Evolutionary conservation across 2,888 invertebrate genomes (phyloP).

Genomic region (Xestia ashworthii): DNA sequence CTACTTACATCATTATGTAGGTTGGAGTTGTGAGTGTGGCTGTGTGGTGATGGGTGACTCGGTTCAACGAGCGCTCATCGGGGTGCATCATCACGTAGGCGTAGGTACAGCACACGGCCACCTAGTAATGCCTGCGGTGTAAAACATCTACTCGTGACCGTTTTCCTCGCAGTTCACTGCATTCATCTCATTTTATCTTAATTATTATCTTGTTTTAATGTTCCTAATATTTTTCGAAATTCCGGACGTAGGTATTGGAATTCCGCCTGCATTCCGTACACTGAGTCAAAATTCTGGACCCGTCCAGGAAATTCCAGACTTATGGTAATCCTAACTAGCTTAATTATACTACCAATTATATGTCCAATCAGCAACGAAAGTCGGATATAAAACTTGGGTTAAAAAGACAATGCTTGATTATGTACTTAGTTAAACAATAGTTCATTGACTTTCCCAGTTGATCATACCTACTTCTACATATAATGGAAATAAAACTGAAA

Average conservation of each 20-base stretch:
- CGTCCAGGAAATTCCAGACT: too few relatives aligned
- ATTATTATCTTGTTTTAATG: too few relatives aligned
- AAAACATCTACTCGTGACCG: slow-evolving; percentile 68
- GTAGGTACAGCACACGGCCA: slow-evolving; percentile 78
- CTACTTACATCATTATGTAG: slow-evolving; percentile 48
- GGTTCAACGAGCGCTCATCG: slow-evolving; percentile 86
- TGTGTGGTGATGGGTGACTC: slow-evolving; percentile 74
- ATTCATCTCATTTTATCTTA: slow-evolving; percentile 38
- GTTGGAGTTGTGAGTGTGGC: slow-evolving; percentile 65
- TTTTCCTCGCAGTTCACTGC: slow-evolving; percentile 72
- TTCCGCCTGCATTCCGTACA: too few relatives aligned
- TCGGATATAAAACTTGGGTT: not conserved
- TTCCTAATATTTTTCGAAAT: too few relatives aligned
- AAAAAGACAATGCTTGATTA: not conserved
- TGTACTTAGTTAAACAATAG: not conserved
- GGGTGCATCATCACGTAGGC: slow-evolving; percentile 77
- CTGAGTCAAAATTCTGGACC: too few relatives aligned
- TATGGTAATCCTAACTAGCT: too few relatives aligned
- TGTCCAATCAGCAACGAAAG: not conserved
- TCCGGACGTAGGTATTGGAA: too few relatives aligned
- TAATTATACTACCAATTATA: too few relatives aligned
- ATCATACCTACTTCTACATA: too few relatives aligned
- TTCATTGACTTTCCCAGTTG: not conserved
- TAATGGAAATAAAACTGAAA: not conserved
- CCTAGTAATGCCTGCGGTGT: slow-evolving; percentile 72